These are phyloP conservation scores for Cheilosia impressa DNA, from an alignment of 2,888 invertebrate species.

Conservation along the genomic window DNA sequence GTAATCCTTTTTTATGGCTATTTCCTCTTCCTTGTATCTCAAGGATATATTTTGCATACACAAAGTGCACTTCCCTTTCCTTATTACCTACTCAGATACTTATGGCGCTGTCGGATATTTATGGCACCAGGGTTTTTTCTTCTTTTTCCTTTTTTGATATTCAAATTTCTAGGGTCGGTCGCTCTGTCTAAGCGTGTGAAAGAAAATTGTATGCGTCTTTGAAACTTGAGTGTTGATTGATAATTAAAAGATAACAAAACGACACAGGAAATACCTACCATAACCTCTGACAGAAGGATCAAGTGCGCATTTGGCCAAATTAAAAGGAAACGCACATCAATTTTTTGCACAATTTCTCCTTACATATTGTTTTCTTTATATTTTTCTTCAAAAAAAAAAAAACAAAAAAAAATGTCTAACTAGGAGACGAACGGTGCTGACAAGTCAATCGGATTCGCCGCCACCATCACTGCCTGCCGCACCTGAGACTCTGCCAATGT, in stretches of 20 bases:
- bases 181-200: conserved; percentile 64
- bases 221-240: conserved; percentile 74
- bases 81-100: conserved; percentile 71
- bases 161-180: conserved; percentile 51
- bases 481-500: conserved; percentile 76
- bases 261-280: conserved; percentile 45
- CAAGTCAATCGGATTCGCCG: conserved; percentile 76
- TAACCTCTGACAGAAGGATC: conserved; percentile 29
- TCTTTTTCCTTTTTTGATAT: conserved; percentile 55
- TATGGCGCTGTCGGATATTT: conserved; percentile 55
- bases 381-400: conserved; percentile 19
- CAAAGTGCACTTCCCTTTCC: conserved; percentile 77
- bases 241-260: conserved; percentile 71
- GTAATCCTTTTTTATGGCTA: conserved; percentile 19
- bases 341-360: conserved; percentile 44
- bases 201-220: conserved; percentile 43
- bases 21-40: conserved; percentile 55
- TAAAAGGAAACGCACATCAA: conserved; percentile 44
- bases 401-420: background rate
- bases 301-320: conserved; percentile 70
- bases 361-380: conserved; percentile 31
- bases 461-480: conserved; percentile 76
- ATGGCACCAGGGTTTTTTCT: conserved; percentile 28
- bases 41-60: conserved; percentile 67
- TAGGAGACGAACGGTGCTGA: conserved; percentile 78